These are phyloP conservation scores for Cirrhinus mrigala DNA, from an alignment of 2,797 vertebrate genomes.

Conservation along the genomic window DNA sequence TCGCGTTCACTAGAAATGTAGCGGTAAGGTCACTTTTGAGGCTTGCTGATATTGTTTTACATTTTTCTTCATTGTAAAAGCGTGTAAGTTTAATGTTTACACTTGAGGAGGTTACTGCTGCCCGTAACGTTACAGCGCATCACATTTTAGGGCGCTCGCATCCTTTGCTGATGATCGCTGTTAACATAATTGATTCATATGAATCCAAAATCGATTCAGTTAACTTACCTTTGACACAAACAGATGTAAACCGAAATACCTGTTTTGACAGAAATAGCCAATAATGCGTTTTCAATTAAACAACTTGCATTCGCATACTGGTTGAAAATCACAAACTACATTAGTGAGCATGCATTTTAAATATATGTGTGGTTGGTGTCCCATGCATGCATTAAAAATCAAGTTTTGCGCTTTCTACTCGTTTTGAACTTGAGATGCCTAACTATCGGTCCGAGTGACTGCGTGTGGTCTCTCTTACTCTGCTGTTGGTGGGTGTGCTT, in stretches of 20 bases:
- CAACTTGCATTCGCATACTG: not conserved
- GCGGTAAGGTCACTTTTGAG: not conserved
- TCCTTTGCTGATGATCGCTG: slow-evolving; percentile 14
- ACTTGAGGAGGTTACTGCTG: slow-evolving; percentile 9
- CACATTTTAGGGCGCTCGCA: slow-evolving; percentile 50
- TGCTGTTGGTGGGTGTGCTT: slow-evolving; percentile 63
- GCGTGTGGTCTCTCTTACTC: slow-evolving; percentile 46
- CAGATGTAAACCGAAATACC: not conserved
- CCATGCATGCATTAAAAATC: not conserved
- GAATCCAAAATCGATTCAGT: not conserved
- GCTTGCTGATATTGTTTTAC: not conserved
- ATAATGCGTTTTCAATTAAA: slow-evolving; percentile 9
- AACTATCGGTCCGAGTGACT: slow-evolving; percentile 7
- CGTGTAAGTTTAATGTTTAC: slow-evolving; percentile 19
- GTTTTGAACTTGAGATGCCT: not conserved
- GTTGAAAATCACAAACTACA: not conserved
- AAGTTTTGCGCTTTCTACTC: not conserved
- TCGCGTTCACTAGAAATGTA: slow-evolving; percentile 17
- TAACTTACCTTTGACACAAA: too few species aligned
- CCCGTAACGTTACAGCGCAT: not conserved
- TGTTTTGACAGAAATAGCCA: not conserved
- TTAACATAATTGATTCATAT: not conserved
- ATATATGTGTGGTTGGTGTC: not conserved
- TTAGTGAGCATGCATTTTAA: too few species aligned
- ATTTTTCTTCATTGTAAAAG: not conserved